Evolutionary conservation across 2,888 invertebrate species (phyloP).

Genomic region (Tipula confusa): DNA sequence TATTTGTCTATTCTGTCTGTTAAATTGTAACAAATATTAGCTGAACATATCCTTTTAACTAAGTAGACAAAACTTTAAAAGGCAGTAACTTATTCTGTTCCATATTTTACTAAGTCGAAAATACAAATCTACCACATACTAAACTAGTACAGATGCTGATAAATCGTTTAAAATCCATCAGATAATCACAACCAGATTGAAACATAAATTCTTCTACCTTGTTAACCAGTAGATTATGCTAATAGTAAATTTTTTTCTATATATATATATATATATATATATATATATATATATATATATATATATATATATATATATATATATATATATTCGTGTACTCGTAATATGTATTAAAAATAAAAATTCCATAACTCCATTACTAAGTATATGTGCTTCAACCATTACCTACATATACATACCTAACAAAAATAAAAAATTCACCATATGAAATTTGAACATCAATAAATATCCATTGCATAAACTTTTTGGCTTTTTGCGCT

Average conservation of each 20-base stretch:
- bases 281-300: not conserved
- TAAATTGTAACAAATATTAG: no score
- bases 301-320: not conserved
- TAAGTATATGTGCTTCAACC: not conserved
- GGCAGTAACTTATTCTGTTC: not conserved
- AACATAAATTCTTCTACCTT: not conserved
- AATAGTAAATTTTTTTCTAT: not conserved
- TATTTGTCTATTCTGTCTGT: no score
- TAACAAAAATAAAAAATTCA: not conserved
- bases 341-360: not conserved
- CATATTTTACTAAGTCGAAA: not conserved
- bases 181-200: not conserved
- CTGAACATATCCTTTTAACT: no score
- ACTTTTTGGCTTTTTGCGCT: not conserved
- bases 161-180: conserved; percentile 21
- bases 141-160: not conserved
- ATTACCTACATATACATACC: not conserved
- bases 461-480: conserved; percentile 3
- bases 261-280: no score
- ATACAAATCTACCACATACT: not conserved
- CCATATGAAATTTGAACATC: not conserved
- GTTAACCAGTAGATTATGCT: not conserved
- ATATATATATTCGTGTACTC: not conserved
- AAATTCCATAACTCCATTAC: not conserved
- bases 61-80: no score